A percentile compares a stretch with the other conserved stretches of the same genome.
These are phyloP conservation scores for Anoura caudifer DNA, from an alignment of 2,113 vertebrate genomes.

Conservation along the genomic window DNA sequence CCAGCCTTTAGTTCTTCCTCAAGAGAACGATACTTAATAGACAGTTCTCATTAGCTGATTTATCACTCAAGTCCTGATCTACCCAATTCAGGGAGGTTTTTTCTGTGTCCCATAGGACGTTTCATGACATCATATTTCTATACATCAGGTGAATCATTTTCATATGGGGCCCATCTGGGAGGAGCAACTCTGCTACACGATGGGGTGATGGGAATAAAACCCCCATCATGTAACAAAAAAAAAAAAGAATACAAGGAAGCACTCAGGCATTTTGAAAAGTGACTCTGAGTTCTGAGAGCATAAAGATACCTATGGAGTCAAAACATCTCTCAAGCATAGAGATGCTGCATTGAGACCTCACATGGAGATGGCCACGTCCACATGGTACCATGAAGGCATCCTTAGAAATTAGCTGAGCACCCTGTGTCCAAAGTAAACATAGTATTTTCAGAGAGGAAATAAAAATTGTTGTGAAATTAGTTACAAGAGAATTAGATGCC, in stretches of 20 bases:
- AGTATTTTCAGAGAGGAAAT: neutral
- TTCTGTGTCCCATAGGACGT: too few relatives aligned
- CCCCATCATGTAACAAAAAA: neutral
- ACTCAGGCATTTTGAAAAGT: neutral
- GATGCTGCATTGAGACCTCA: neutral
- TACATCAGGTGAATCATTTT: neutral
- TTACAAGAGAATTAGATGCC: neutral
- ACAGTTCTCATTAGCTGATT: too few relatives aligned
- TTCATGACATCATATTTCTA: neutral
- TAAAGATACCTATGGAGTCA: neutral
- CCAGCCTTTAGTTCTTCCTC: neutral
- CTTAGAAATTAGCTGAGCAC: neutral
- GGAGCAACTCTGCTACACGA: neutral
- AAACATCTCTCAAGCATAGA: neutral
- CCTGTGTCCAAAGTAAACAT: neutral
- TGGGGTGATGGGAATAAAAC: neutral
- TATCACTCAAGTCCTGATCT: neutral
- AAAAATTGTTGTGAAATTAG: neutral
- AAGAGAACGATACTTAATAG: neutral
- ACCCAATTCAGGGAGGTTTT: neutral
- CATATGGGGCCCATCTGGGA: neutral
- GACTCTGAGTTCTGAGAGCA: neutral
- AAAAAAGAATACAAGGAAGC: neutral
- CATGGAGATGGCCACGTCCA: accelerated
- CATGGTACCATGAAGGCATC: neutral